Percentiles rank a stretch among this genome's conserved stretches.
These are phyloP conservation scores for Yponomeuta plumbellus DNA, from an alignment of 2,888 invertebrate genomes.

Conservation along the genomic window DNA sequence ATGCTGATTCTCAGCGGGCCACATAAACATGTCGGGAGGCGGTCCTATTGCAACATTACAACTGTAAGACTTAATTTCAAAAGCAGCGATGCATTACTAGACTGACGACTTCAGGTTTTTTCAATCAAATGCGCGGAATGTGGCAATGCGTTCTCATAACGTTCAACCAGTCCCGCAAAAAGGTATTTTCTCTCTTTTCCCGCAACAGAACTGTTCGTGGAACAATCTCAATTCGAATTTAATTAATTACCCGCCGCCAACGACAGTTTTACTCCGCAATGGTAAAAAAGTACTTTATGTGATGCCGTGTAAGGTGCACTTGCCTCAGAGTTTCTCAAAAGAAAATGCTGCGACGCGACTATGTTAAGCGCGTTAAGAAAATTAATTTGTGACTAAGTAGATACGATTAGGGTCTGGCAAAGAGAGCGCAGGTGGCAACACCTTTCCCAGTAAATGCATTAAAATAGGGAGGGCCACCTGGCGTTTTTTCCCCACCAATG, in stretches of 20 bases:
- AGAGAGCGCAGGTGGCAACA: slow-evolving; percentile 36
- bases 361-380: slow-evolving; percentile 30
- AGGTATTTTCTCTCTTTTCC: slow-evolving; percentile 54
- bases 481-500: slow-evolving; percentile 40
- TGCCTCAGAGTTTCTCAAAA: slow-evolving; percentile 19
- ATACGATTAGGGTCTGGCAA: slow-evolving; percentile 30
- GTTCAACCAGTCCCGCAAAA: slow-evolving; percentile 34
- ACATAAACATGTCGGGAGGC: slow-evolving; percentile 20
- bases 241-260: slow-evolving; percentile 50
- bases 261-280: slow-evolving; percentile 25
- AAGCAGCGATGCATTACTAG: background rate
- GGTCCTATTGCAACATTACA: slow-evolving; percentile 9
- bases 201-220: slow-evolving; percentile 37
- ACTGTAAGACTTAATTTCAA: slow-evolving; percentile 1
- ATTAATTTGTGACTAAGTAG: slow-evolving; percentile 39
- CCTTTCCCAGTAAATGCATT: slow-evolving; percentile 44
- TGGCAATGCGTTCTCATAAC: slow-evolving; percentile 32
- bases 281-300: slow-evolving; percentile 34
- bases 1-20: slow-evolving; percentile 30
- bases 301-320: slow-evolving; percentile 29
- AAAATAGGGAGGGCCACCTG: slow-evolving; percentile 44
- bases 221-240: slow-evolving; percentile 55
- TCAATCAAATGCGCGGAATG: slow-evolving; percentile 31
- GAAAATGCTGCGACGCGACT: slow-evolving; percentile 16
- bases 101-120: slow-evolving; percentile 6